These are phyloP conservation scores for Tringa solitaria DNA, from an alignment of 2,113 vertebrate genomes.

Conservation along the genomic window DNA sequence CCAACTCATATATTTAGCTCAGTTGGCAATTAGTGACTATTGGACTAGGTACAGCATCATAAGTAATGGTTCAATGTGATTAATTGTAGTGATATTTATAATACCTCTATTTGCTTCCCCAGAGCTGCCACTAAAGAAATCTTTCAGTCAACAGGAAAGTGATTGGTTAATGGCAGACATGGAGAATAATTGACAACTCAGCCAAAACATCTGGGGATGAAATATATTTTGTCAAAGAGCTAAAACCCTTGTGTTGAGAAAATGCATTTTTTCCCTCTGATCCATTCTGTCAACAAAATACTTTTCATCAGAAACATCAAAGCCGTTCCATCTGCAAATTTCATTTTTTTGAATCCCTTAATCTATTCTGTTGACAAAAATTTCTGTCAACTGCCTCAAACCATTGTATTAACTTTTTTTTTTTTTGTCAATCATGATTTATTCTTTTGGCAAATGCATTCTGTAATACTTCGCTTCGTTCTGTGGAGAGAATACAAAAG, in stretches of 20 bases:
- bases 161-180: constrained; percentile 27
- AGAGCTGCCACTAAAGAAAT: background rate
- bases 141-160: background rate
- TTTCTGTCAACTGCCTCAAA: constrained; percentile 75
- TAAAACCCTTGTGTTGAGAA: constrained; percentile 64
- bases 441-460: constrained; percentile 45
- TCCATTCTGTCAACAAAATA: constrained; percentile 76
- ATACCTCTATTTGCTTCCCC: background rate
- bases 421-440: constrained; percentile 77
- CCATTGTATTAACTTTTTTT: constrained; percentile 74
- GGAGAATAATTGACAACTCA: constrained; percentile 54
- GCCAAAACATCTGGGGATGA: constrained; percentile 59
- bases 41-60: background rate
- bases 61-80: background rate
- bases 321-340: constrained; percentile 74
- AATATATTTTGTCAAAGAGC: constrained; percentile 68
- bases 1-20: background rate
- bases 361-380: constrained; percentile 78
- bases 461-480: constrained; percentile 7
- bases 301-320: constrained; percentile 76
- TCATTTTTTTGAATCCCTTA: constrained; percentile 72
- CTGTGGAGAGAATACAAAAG: constrained; percentile 25
- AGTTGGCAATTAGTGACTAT: background rate
- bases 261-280: constrained; percentile 64
- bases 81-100: background rate